Evolutionary conservation across 2,888 invertebrate species (phyloP).

Genomic region (Phortica okadai): DNA sequence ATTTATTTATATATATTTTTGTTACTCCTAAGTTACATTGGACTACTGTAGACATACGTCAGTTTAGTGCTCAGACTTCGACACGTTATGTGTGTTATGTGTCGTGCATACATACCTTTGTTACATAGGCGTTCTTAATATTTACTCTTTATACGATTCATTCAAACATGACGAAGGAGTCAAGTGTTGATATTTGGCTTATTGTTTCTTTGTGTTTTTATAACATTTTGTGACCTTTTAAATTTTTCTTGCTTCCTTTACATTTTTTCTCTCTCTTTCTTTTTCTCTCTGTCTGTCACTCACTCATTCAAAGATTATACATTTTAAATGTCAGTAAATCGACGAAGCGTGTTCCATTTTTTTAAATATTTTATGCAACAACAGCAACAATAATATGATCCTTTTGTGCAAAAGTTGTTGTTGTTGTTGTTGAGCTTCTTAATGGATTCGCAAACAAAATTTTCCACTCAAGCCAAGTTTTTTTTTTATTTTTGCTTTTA

Average conservation of each 20-base stretch:
- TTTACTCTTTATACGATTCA: too few species aligned
- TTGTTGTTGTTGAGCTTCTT: slow-evolving; percentile 54
- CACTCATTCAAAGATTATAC: too few species aligned
- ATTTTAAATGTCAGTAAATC: neutral
- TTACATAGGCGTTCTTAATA: too few species aligned
- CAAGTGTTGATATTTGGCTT: too few species aligned
- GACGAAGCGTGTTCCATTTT: slow-evolving; percentile 35
- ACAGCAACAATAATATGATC: neutral
- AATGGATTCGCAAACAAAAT: slow-evolving; percentile 64
- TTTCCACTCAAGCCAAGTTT: slow-evolving; percentile 40
- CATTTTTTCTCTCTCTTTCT: neutral
- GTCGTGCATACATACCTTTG: too few species aligned
- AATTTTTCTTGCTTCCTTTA: too few species aligned
- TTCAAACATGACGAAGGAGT: too few species aligned
- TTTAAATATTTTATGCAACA: slow-evolving; percentile 47
- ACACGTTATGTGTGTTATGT: too few species aligned
- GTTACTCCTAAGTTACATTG: neutral
- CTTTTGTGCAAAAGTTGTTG: slow-evolving; percentile 36
- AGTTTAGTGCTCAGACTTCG: neutral
- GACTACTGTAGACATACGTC: neutral
- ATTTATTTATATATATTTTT: too few species aligned
- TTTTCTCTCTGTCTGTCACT: too few species aligned
- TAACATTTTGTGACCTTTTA: too few species aligned
- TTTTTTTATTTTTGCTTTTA: neutral
- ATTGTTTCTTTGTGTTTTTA: too few species aligned